Base-by-base conservation (phyloP, 1,140 invertebrate genomes). In the Apis dorsata region DNA sequence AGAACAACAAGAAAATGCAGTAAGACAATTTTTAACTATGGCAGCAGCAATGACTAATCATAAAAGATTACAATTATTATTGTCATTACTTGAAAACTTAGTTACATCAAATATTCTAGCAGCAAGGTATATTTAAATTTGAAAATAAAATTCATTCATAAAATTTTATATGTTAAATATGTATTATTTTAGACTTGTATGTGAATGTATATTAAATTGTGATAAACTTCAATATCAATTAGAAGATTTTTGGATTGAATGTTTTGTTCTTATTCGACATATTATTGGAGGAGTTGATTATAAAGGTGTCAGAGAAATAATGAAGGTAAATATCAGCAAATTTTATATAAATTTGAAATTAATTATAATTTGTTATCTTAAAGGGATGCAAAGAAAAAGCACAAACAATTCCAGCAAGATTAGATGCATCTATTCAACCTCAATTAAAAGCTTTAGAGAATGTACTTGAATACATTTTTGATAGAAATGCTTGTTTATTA, bases 241-340 rank as follows among this genome's bases (percentile, higher is more conserved):
- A 91, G 95, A 96, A 89, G 96, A 97, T 81, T 98, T 97, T 94
- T 99, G 98, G 98, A 96, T 97, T 19, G 96, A 97, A 91, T 97
- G 96, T 91, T 99, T 99, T 93, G 95, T 96, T 80, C 94, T 99
- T 8, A 97, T 99, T 65, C 95, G 96, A 87, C 96, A 96, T 90
- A 97, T 99, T 80, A 97, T 99, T 91, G 96, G 96, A 60, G 96
- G 97, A 81, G 98, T 99, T 17, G 98, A 99, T 93, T 99, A 99
- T 91, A 99, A 99, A 94, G 98, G 97, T 69, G 97, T 98, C 2
- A 94, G 98, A 87, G 97, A 98, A 94, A 97, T 98, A 62, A 97
- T 98, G 97, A 98, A 98, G 94, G 97, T 97, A 94, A 89, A 85
- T 85, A 55, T 81, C 72, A 60, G 28, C 55, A 13, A 70, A 63